These are phyloP conservation scores for Falco biarmicus DNA, from an alignment of 2,797 vertebrate genomes.

Conservation along the genomic window DNA sequence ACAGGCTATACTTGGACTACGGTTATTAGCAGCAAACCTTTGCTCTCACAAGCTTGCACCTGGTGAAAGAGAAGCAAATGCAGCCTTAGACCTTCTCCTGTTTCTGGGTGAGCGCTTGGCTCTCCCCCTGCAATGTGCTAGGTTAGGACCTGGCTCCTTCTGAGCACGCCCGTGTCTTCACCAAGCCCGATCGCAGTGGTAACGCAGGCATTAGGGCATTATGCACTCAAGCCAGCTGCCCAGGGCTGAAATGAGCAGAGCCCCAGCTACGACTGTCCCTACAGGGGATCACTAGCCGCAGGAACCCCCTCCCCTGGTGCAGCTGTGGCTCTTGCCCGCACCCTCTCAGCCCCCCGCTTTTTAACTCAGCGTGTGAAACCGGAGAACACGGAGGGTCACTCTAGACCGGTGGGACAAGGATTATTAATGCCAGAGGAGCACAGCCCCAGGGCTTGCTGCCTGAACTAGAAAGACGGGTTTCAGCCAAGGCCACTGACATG, in stretches of 20 bases:
- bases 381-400: accelerated
- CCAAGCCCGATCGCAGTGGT: accelerated
- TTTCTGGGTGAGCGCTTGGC: background rate
- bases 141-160: background rate
- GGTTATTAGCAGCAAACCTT: background rate
- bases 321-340: background rate
- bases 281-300: accelerated
- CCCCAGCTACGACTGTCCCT: accelerated
- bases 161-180: background rate
- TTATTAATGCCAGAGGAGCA: background rate
- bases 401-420: background rate
- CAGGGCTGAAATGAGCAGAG: accelerated
- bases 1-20: background rate
- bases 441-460: accelerated
- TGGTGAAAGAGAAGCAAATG: background rate
- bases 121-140: background rate
- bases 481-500: background rate
- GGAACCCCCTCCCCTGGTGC: background rate
- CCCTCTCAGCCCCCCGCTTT: accelerated
- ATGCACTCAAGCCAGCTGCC: background rate
- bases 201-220: background rate
- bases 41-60: background rate
- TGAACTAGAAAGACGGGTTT: background rate
- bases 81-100: background rate
- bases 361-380: background rate